A percentile compares a stretch with the other conserved stretches of the same genome.
Conservation (phyloP, 1,140 invertebrate species). For the Atta texana region DNA sequence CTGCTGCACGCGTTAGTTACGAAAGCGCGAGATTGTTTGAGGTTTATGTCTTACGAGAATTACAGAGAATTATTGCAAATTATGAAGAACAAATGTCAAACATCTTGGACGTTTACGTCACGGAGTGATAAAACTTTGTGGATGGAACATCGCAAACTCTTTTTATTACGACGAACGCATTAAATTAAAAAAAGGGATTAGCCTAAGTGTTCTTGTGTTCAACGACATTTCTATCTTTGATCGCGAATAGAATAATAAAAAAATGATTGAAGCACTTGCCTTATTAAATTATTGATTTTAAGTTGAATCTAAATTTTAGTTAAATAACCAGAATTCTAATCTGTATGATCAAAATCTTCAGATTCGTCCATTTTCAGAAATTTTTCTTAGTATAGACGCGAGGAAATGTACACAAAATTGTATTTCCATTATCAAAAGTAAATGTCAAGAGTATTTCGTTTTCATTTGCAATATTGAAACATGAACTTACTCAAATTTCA, state of each 20-base stretch:
- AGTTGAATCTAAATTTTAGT: background rate
- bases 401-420: background rate
- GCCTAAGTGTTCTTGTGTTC: background rate
- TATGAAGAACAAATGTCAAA: background rate
- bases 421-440: conserved; percentile 7
- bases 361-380: no score
- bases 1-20: conserved; percentile 3
- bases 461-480: background rate
- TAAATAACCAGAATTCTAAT: no score
- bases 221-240: background rate
- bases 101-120: background rate
- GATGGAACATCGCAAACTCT: background rate
- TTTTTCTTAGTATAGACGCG: background rate
- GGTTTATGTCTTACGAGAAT: conserved; percentile 16
- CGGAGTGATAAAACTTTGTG: background rate
- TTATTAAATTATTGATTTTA: conserved; percentile 17
- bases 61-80: conserved; percentile 21
- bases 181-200: background rate
- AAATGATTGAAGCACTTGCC: background rate
- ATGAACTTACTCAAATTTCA: background rate
- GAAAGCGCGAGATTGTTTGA: background rate
- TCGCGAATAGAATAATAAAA: background rate
- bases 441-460: background rate
- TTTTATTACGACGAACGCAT: background rate
- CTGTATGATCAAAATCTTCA: no score